Evolutionary conservation across 2,797 vertebrate genomes (phyloP), one percentile per base, ranked within the genome.

Genomic region (Malacoctenus gilli): DNA sequence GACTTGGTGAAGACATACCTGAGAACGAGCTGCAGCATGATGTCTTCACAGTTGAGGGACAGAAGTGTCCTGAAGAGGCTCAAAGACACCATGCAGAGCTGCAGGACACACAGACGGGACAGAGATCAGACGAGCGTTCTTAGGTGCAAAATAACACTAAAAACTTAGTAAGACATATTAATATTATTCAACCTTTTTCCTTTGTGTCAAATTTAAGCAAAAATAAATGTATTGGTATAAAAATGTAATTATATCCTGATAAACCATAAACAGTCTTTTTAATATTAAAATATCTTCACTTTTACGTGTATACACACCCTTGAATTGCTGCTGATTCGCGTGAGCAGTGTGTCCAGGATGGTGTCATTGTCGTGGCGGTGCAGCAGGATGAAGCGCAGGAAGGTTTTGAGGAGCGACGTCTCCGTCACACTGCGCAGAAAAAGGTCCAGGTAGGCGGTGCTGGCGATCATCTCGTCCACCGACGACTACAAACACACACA

Each of bases 1-100:
- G 25, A 28, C 25, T 2, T 6, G 25, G 25, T 38, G 22, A 15
- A 8, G 35, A 44, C 42, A 2, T 84, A 98, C 96, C 96, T 96
- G 92, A 99, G 95, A 90, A 98, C 89, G 36, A 98, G 93, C 92
- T 98, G 96, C 70, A 99, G 92, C 92, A 98, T 91, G 78, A 99
- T 85, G 11, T 99, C 96, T 87, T 99, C 96, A 49, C 96, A 98
- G 91, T 95, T 95, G 79, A 99, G 93, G 68, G 94, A 94, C 69
- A 99, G 93, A 47, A 99, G 92, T 41, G 96, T 98, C 86, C 93
- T 93, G 91, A 99, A 99, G 69, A 99, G 94, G 85, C 95, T 95
- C 78, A 99, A 80, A 0, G 96, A 99, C 16, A 99, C 96, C 96
- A 98, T 98, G 85, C 96, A 99, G 54, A 94, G 90, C 93, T 94